Evolutionary conservation across 2,113 vertebrate species (phyloP).

Genomic region (Oncorhynchus tshawytscha): DNA sequence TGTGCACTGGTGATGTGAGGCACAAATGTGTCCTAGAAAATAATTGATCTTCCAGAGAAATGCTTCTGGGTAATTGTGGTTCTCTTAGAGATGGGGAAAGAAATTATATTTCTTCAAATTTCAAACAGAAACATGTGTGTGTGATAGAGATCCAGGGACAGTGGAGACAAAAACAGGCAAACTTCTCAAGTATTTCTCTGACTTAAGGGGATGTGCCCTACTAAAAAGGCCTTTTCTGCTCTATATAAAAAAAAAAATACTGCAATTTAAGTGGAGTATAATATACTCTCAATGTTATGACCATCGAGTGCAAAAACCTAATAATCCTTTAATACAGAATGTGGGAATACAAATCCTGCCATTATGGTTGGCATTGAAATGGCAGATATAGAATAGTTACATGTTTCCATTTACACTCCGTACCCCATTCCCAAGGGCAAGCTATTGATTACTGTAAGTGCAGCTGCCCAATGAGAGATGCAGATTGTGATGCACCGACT

Average conservation of each 20-base stretch:
- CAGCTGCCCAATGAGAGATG: background rate
- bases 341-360: background rate
- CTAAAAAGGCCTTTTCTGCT: background rate
- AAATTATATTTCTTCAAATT: background rate
- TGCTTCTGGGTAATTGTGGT: background rate
- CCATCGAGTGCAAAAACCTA: background rate
- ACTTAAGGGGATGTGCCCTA: background rate
- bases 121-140: background rate
- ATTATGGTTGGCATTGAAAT: background rate
- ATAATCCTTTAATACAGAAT: background rate
- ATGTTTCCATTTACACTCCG: background rate
- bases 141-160: background rate
- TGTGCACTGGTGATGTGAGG: background rate
- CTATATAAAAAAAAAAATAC: background rate
- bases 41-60: background rate
- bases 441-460: background rate
- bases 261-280: too few relatives aligned
- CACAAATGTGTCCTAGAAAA: constrained; percentile 4
- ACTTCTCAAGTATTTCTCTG: background rate
- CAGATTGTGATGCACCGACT: background rate
- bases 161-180: background rate
- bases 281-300: background rate
- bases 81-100: background rate
- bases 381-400: background rate
- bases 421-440: background rate